Conservation (phyloP, 2,888 invertebrate genomes). For the Agonum fuliginosum region DNA sequence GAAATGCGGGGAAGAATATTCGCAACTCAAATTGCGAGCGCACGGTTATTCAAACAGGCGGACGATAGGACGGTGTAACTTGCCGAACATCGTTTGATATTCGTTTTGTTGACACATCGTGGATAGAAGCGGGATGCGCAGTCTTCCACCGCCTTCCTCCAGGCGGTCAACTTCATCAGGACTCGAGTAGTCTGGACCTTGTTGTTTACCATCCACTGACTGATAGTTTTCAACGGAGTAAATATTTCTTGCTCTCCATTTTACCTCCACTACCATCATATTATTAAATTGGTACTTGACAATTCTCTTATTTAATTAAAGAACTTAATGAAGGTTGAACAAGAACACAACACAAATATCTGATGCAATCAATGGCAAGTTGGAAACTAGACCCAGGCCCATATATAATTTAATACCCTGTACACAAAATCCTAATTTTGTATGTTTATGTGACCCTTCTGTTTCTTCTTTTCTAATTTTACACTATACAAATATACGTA, state of each 20-base stretch:
- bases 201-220: background rate
- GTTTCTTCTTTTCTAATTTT: too few relatives aligned
- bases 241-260: conserved; percentile 26
- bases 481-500: too few relatives aligned
- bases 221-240: conserved; percentile 25
- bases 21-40: conserved; percentile 44
- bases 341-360: too few relatives aligned
- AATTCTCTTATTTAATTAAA: too few relatives aligned
- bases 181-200: conserved; percentile 28
- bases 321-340: too few relatives aligned
- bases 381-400: too few relatives aligned
- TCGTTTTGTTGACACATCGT: conserved; percentile 55
- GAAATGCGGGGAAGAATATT: conserved; percentile 43
- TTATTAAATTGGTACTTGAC: background rate
- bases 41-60: conserved; percentile 24
- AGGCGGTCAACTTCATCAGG: conserved; percentile 58
- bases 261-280: background rate
- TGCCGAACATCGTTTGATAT: conserved; percentile 58
- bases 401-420: too few relatives aligned
- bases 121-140: conserved; percentile 39
- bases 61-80: conserved; percentile 23
- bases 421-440: too few relatives aligned
- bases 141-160: conserved; percentile 25
- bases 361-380: too few relatives aligned
- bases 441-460: too few relatives aligned